Conservation (phyloP, 2,888 invertebrate genomes). For the Saturnia pavonia region DNA sequence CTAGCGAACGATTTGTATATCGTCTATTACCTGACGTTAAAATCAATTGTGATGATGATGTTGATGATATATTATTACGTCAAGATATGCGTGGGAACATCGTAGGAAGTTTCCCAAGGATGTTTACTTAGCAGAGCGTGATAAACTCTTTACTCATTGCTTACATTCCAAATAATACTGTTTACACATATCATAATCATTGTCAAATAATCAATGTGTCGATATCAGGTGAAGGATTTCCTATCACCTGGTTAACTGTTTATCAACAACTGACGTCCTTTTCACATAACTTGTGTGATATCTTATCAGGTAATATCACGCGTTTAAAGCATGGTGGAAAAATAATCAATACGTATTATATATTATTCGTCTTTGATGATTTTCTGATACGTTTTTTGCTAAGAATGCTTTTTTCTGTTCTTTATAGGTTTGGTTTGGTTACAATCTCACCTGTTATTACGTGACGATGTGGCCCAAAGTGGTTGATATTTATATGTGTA, state of each 20-base stretch:
- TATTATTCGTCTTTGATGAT: neutral
- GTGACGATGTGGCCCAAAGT: no score
- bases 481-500: no score
- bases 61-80: neutral
- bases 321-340: neutral
- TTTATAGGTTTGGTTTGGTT: no score
- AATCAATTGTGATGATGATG: neutral
- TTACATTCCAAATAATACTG: conserved; percentile 6
- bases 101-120: conserved; percentile 9
- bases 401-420: neutral
- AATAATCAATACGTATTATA: neutral
- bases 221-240: conserved; percentile 12
- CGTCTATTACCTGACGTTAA: neutral
- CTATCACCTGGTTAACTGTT: conserved; percentile 6
- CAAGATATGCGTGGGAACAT: conserved; percentile 10
- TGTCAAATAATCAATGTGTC: conserved; percentile 19
- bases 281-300: neutral
- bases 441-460: no score
- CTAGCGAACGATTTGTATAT: neutral
- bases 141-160: neutral
- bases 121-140: conserved; percentile 10
- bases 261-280: conserved; percentile 11
- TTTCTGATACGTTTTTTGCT: neutral
- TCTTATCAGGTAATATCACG: conserved; percentile 8
- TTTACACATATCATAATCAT: conserved; percentile 23